phyloP scores from a whole-genome alignment of 2,797 vertebrate genomes.

The Gallinago solitaria region DNA sequence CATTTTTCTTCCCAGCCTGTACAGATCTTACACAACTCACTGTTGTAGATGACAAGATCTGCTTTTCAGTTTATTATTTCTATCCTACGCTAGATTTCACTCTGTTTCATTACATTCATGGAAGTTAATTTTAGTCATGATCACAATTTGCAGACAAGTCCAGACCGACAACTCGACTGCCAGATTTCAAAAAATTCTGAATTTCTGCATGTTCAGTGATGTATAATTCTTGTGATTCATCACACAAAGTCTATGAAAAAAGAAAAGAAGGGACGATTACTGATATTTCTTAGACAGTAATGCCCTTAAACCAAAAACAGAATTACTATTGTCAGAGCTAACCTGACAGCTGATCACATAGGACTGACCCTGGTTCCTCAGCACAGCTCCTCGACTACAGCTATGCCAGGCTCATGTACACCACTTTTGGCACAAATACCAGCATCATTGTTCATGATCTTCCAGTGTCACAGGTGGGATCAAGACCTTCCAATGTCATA shows the following conservation, averaged over 20 bases:
- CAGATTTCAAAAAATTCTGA: neutral
- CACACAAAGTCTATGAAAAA: neutral
- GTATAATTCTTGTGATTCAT: neutral
- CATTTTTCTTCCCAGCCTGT: neutral
- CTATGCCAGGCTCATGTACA: rapidly evolving
- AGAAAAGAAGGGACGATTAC: neutral
- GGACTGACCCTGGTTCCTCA: neutral
- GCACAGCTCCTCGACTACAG: neutral
- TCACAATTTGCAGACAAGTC: neutral
- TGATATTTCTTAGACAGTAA: neutral
- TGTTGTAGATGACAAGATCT: neutral
- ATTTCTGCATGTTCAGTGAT: neutral
- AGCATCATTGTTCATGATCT: neutral
- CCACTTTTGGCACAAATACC: neutral
- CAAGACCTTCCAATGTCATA: neutral
- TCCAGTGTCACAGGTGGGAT: neutral
- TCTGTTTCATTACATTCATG: neutral
- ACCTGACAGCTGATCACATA: neutral
- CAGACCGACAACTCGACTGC: neutral
- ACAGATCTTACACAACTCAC: neutral
- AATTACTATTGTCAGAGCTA: neutral
- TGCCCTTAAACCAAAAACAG: rapidly evolving
- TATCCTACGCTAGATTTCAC: neutral
- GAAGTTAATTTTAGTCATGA: neutral
- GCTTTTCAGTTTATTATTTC: neutral